Conservation (phyloP, 2,888 invertebrate genomes). For the Parthenolecanium corni region DNA sequence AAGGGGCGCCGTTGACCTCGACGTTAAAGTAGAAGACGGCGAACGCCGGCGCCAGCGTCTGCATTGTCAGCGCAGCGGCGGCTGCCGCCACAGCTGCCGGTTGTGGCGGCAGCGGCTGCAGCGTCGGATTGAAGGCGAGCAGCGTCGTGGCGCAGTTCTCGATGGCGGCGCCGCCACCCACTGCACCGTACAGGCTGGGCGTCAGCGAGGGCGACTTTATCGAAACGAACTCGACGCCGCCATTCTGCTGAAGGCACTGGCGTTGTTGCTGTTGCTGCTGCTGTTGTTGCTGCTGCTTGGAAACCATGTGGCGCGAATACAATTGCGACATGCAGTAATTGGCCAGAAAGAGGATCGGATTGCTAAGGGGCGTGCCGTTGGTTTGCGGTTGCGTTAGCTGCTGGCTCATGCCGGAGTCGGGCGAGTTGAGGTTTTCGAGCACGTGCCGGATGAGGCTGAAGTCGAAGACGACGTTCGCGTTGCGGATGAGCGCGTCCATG, state of each 20-base stretch:
- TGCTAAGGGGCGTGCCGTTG: slow-evolving; percentile 38
- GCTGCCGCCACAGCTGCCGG: background rate
- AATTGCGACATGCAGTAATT: slow-evolving; percentile 66
- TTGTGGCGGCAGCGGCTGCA: slow-evolving; percentile 15
- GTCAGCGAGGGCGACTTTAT: slow-evolving; percentile 17
- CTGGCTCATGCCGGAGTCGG: slow-evolving; percentile 41
- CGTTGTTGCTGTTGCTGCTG: background rate
- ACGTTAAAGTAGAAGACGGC: slow-evolving; percentile 60
- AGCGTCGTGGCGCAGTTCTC: slow-evolving; percentile 24
- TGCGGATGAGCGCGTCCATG: slow-evolving; percentile 56
- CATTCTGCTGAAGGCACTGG: background rate
- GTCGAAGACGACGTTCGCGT: slow-evolving; percentile 54
- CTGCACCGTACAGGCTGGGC: slow-evolving; percentile 5
- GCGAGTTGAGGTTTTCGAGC: slow-evolving; percentile 49
- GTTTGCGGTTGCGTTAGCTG: slow-evolving; percentile 33
- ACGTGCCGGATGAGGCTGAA: slow-evolving; percentile 56
- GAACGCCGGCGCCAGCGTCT: slow-evolving; percentile 13
- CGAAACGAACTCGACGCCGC: slow-evolving; percentile 36
- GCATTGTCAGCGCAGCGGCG: slow-evolving; percentile 9
- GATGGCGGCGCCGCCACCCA: no score
- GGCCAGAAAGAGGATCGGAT: slow-evolving; percentile 58
- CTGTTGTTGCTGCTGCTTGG: slow-evolving; percentile 15
- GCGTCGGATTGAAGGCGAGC: slow-evolving; percentile 19
- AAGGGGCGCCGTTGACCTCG: slow-evolving; percentile 56
- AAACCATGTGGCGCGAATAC: slow-evolving; percentile 35